These are phyloP conservation scores for Sander lucioperca DNA, from an alignment of 2,113 vertebrate genomes.

Conservation along the genomic window DNA sequence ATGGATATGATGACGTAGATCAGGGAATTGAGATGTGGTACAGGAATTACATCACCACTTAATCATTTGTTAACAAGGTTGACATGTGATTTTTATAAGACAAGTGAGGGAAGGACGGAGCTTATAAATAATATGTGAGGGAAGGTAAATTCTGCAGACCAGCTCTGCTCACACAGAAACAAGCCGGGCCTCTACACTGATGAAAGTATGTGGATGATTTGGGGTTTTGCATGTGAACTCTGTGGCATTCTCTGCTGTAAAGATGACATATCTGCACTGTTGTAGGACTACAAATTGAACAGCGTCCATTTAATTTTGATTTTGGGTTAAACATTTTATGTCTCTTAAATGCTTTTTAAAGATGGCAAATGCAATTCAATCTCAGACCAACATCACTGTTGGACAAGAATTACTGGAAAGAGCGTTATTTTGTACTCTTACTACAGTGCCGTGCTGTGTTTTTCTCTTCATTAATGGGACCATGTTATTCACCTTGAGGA, in stretches of 20 bases:
- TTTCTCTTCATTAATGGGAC: slow-evolving; percentile 53
- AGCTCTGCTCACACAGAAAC: not conserved
- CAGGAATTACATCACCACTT: too few species aligned
- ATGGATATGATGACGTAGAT: too few species aligned
- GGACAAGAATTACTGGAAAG: not conserved
- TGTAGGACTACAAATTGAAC: not conserved
- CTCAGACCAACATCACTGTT: slow-evolving; percentile 12
- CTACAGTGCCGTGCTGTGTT: slow-evolving; percentile 26
- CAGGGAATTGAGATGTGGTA: too few species aligned
- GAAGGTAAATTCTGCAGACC: not conserved
- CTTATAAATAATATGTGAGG: not conserved
- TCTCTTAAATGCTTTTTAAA: not conserved
- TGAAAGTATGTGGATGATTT: not conserved
- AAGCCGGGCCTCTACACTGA: not conserved
- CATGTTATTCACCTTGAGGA: slow-evolving; percentile 56
- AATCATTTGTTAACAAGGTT: not conserved
- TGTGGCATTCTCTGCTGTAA: not conserved
- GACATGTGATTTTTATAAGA: not conserved
- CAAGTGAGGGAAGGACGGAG: not conserved
- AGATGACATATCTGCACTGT: not conserved
- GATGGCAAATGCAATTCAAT: not conserved
- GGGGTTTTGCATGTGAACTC: not conserved
- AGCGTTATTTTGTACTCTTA: not conserved
- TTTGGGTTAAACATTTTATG: not conserved
- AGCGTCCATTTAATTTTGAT: too few species aligned